Percentiles rank a stretch among this genome's conserved stretches.
Conservation (phyloP, 1,140 invertebrate genomes). For the Diuraphis noxia region DNA sequence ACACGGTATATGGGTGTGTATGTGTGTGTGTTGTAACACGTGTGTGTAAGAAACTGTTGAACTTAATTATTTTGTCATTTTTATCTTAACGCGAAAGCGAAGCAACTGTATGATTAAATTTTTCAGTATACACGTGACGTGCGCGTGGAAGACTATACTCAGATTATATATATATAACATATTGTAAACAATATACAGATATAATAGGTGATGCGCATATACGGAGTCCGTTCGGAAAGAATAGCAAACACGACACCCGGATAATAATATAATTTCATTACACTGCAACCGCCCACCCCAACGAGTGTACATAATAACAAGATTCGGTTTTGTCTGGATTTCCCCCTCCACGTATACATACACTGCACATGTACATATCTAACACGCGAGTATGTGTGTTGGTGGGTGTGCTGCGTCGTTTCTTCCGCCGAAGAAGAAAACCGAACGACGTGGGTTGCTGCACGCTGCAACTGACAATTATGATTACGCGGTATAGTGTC, state of each 20-base stretch:
- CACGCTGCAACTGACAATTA: slow-evolving; percentile 48
- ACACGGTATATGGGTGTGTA: background rate
- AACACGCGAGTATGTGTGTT: background rate
- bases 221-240: background rate
- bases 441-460: background rate
- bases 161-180: background rate
- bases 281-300: background rate
- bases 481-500: slow-evolving; percentile 42
- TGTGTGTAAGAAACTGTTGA: background rate
- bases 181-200: background rate
- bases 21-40: background rate
- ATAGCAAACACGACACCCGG: slow-evolving; percentile 26
- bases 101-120: background rate
- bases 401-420: background rate
- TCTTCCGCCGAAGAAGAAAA: background rate
- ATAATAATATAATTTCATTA: slow-evolving; percentile 43
- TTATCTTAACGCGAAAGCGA: background rate
- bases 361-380: background rate
- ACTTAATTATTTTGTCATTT: background rate
- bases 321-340: slow-evolving; percentile 46
- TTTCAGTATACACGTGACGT: background rate
- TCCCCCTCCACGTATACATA: background rate
- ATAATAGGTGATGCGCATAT: background rate
- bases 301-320: slow-evolving; percentile 31
- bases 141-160: background rate